Base-by-base conservation (phyloP, 2,888 invertebrate species). In the Acleris holmiana region DNA sequence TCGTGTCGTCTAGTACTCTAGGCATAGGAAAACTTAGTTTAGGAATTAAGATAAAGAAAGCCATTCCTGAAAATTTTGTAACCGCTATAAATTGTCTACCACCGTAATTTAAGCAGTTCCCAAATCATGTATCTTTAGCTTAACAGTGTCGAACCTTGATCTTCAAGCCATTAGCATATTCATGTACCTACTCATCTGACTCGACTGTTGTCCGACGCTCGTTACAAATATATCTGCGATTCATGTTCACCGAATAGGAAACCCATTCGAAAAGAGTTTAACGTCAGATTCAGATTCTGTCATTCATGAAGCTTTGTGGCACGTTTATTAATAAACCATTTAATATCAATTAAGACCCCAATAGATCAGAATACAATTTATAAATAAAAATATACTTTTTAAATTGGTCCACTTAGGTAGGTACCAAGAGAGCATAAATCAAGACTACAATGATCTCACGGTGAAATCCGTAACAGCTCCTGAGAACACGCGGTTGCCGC, bases 391-490 rank as follows among this genome's bases (percentile, higher is more conserved):
- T 35, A 41, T 47, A 41, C 1, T 18, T 40, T 25, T 41, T 47
- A 59, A 23, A 18, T 41, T 15, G 7, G 17, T 18, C 54, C n/a
- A 21, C 18, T 54, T 40, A 61, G n/a, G 44, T 40, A 61, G n/a
- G 44, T 44, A 23, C 54, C 13, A 41, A 40, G 19, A 50, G 21
- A 44, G 29, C 55, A 18, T 63, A 58, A 54, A 54, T 63, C 49
- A 60, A 15, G 60, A 18, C 44, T 54, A 54, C 47, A 64, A 49
- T 35, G 47, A 49, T 66, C 67, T 62, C 69, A 68, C 71, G 69
- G 68, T 71, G 69, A 67, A 69, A 71, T 69, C 63, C 63, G 62
- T 68, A 69, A 66, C 68, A 50, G 68, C 63, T 65, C 47, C 69
- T 48, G 69, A 57, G 63, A 59, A 60, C 68, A 68, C 66, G 67